Percentiles rank a stretch among this genome's conserved stretches.
Conservation (phyloP, 2,797 vertebrate species). For the Harpagifer antarcticus region DNA sequence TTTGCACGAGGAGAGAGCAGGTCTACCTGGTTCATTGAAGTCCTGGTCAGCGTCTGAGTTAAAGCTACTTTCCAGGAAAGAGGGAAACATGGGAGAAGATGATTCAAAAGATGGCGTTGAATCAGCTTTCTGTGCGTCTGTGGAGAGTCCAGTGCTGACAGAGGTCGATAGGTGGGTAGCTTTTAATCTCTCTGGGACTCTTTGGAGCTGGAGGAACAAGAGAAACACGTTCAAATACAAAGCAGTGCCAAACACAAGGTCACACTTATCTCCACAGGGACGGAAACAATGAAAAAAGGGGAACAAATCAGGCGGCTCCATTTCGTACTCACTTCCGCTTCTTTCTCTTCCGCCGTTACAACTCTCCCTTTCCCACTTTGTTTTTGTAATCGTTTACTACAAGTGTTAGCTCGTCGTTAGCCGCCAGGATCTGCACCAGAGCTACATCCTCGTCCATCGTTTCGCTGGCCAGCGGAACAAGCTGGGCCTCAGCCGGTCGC, state of each 20-base stretch:
- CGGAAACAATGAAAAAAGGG: background rate
- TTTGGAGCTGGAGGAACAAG: conserved; percentile 46
- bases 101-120: conserved; percentile 23
- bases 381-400: conserved; percentile 83
- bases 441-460: conserved; percentile 86
- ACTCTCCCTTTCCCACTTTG: conserved; percentile 40
- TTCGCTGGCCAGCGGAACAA: conserved; percentile 92
- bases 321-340: conserved; percentile 46
- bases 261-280: background rate
- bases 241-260: conserved; percentile 5
- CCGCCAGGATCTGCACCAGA: conserved; percentile 88
- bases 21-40: conserved; percentile 76
- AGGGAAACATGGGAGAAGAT: conserved; percentile 28
- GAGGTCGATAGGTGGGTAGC: conserved; percentile 90
- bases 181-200: conserved; percentile 74
- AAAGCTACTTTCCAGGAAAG: conserved; percentile 41
- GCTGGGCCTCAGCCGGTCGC: conserved; percentile 88
- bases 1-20: background rate
- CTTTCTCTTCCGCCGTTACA: conserved; percentile 29
- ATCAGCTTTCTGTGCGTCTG: conserved; percentile 46
- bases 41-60: conserved; percentile 75
- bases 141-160: conserved; percentile 81
- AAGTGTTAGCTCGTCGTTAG: conserved; percentile 86
- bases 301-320: conserved; percentile 1
- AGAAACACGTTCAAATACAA: conserved; percentile 17